A percentile compares a stretch with the other conserved stretches of the same genome.
phyloP scores from a whole-genome alignment of 2,113 vertebrate species.

The Stigmatopora argus region DNA sequence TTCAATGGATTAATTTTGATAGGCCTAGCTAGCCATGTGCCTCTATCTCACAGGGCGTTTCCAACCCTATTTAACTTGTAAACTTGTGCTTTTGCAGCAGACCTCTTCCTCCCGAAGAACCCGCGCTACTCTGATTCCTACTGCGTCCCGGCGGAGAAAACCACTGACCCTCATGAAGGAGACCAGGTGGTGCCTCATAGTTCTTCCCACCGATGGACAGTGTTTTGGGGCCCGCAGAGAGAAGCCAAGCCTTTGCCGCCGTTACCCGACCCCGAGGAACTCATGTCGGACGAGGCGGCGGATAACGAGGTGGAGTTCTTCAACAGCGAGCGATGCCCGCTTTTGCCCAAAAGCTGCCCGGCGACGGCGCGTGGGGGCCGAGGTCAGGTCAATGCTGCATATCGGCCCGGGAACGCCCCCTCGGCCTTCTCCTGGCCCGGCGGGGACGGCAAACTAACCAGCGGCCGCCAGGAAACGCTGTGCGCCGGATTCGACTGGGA shows the following conservation, averaged over 20 bases:
- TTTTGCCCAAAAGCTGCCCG: conserved; percentile 72
- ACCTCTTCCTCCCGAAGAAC: conserved; percentile 25
- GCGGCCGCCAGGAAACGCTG: conserved; percentile 15
- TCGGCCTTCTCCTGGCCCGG: conserved; percentile 56
- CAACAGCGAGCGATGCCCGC: conserved; percentile 76
- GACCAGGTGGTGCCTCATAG: conserved; percentile 71
- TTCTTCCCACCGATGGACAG: conserved; percentile 74
- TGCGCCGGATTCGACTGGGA: conserved; percentile 50
- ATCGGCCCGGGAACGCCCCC: conserved; percentile 51
- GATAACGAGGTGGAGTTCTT: conserved; percentile 91
- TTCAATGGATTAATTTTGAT: too few relatives aligned
- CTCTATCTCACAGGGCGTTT: background rate
- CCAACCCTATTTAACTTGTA: background rate
- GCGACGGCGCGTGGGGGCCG: conserved; percentile 67
- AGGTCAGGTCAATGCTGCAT: conserved; percentile 87
- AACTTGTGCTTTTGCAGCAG: conserved; percentile 33
- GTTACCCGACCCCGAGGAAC: conserved; percentile 75
- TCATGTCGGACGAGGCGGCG: conserved; percentile 73
- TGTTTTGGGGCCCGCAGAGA: conserved; percentile 70
- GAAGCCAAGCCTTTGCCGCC: conserved; percentile 85
- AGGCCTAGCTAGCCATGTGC: background rate
- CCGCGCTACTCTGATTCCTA: conserved; percentile 37
- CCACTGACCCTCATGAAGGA: conserved; percentile 56
- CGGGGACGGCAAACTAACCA: conserved; percentile 28
- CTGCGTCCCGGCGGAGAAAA: conserved; percentile 47